Evolutionary conservation across 2,113 vertebrate species (phyloP).

Genomic region (Cranoglanis bouderius): DNA sequence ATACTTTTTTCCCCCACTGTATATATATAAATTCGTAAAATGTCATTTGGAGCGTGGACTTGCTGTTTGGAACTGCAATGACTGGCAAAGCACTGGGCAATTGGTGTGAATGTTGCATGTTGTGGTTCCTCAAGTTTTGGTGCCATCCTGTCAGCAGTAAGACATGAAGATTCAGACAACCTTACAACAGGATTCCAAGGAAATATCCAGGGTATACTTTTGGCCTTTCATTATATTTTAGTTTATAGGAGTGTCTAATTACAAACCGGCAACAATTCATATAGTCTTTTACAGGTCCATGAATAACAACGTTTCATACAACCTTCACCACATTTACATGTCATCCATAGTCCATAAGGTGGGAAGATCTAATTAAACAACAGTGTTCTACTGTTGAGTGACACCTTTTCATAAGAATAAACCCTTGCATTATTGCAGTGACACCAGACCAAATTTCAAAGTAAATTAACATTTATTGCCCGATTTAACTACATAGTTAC

Average conservation of each 20-base stretch:
- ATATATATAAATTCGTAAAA: no score
- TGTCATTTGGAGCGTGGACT: neutral
- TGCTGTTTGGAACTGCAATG: neutral
- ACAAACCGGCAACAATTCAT: neutral
- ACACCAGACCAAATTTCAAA: neutral
- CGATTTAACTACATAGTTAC: neutral
- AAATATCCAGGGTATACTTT: neutral
- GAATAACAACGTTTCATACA: neutral
- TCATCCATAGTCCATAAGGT: neutral
- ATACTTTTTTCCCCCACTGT: no score
- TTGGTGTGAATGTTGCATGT: neutral
- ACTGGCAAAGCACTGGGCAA: neutral
- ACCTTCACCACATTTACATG: neutral
- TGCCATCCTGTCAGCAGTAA: neutral
- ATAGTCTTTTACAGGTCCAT: neutral
- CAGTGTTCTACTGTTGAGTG: neutral
- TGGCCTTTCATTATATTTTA: neutral
- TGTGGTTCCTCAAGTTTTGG: no score
- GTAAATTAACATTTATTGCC: neutral
- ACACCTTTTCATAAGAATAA: neutral
- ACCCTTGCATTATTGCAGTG: neutral
- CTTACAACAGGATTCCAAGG: neutral
- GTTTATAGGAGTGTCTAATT: constrained; percentile 12
- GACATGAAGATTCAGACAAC: neutral
- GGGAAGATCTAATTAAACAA: neutral